Conservation (phyloP, 2,113 vertebrate genomes). For the Pelvicachromis taeniatus region DNA sequence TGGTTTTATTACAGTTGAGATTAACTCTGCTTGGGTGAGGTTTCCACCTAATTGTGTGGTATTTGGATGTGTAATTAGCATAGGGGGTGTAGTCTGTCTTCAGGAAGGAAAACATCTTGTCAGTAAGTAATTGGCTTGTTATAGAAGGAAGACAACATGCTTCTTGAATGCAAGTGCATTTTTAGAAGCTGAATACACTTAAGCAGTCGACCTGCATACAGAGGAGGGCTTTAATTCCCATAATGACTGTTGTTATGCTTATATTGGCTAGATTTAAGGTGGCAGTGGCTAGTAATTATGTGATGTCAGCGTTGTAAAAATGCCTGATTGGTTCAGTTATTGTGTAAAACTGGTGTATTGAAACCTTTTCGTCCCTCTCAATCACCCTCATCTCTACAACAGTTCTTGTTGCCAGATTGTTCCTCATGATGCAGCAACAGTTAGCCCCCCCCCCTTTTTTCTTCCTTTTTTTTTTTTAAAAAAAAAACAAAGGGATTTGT, state of each 20-base stretch:
- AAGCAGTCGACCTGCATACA: not conserved
- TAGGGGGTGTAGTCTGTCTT: not conserved
- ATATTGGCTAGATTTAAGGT: not conserved
- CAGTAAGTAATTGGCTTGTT: too few species aligned
- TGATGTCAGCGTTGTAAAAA: not conserved
- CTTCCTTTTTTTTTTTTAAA: not conserved
- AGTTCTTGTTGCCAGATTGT: not conserved
- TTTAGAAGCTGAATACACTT: not conserved
- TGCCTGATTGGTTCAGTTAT: not conserved
- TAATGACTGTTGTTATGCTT: not conserved
- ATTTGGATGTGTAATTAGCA: not conserved
- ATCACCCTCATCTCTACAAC: not conserved
- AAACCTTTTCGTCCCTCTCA: not conserved
- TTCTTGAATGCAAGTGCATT: not conserved
- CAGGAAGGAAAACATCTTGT: not conserved
- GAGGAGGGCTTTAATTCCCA: not conserved
- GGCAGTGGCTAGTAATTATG: not conserved
- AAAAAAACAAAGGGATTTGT: not conserved
- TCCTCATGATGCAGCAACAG: not conserved
- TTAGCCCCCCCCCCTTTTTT: not conserved
- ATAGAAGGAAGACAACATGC: not conserved
- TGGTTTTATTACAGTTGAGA: not conserved
- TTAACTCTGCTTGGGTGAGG: not conserved
- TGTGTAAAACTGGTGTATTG: not conserved
- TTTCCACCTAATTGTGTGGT: not conserved